Base-by-base conservation (phyloP, 2,888 invertebrate species). In the Calephelis perditalis region DNA sequence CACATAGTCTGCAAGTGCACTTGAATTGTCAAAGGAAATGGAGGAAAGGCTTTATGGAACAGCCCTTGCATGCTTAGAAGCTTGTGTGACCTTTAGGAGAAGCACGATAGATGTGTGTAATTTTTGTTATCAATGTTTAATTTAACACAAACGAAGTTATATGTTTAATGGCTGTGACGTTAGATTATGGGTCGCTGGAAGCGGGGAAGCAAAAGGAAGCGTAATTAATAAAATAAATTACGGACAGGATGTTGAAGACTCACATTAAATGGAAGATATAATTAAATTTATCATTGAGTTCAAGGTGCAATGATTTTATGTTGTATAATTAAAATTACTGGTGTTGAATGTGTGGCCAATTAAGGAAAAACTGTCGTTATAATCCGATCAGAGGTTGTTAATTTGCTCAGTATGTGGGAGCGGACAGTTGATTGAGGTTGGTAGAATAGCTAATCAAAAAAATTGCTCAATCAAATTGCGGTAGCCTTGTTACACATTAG, bases 41-140 rank as follows among this genome's bases (percentile, higher is more conserved):
- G 75, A 77, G 73, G 75, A 83, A 79, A 77, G 85, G 85, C 86
- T 84, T 85, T 77, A 59, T 76, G 82, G 78, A 76, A 79, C 85
- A 84, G 84, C 85, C 83, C 83, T 84, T 87, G 89, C 89, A 89
- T 89, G 89, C 74, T 82, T 89, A 89, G 87, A 77, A 78, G 88
- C 87, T 87, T 87, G 73, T 87, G 86, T 86, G 84, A 82, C 75
- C 72, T 72, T 66, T 78, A 80, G 74, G 78, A 78, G 76, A 77
- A 75, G 88, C 88, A 87, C 88, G 86, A 84, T 71, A 81, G 86
- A 86, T 82, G 84, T 86, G 79, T 86, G 74, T 86, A 71, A 45
- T 78, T 71, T 69, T 73, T 52, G 52, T 52, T 73, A 72, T 78
- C 70, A 71, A 76, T 79, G 77, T 80, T 77, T 65, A 63, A 57